phyloP scores from a whole-genome alignment of 2,797 vertebrate genomes.

The Platalea minor region DNA sequence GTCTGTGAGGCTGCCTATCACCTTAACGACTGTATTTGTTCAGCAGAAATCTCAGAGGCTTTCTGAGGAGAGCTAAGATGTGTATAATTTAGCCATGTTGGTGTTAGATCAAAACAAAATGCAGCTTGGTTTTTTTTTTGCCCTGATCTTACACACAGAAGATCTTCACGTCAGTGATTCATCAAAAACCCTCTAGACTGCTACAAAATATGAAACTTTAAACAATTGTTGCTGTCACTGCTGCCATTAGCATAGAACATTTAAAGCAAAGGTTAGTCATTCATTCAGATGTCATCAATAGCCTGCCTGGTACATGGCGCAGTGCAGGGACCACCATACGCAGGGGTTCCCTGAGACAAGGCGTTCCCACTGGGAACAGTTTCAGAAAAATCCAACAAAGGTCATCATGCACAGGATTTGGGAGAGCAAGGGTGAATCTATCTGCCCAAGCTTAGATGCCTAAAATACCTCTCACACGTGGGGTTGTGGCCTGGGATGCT shows the following conservation, averaged over 20 bases:
- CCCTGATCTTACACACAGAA: background rate
- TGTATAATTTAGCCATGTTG: background rate
- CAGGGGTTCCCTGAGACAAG: background rate
- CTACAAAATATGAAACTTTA: constrained; percentile 11
- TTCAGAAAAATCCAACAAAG: background rate
- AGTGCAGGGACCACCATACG: background rate
- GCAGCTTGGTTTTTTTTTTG: background rate
- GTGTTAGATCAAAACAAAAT: background rate
- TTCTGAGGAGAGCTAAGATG: background rate
- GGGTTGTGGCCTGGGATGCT: background rate
- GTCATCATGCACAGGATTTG: background rate
- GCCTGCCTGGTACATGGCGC: background rate
- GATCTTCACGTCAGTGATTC: background rate
- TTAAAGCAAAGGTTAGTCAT: background rate
- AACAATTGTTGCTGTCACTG: background rate
- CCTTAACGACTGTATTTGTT: background rate
- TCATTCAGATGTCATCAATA: background rate
- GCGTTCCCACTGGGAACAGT: background rate
- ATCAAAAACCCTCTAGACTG: constrained; percentile 5
- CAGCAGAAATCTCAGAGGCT: background rate
- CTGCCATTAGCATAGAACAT: background rate
- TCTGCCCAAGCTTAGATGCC: background rate
- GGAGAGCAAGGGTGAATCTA: background rate
- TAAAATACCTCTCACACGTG: background rate
- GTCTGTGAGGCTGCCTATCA: background rate